Evolutionary conservation across 2,888 invertebrate genomes (phyloP).

Genomic region (Erebia ligea): DNA sequence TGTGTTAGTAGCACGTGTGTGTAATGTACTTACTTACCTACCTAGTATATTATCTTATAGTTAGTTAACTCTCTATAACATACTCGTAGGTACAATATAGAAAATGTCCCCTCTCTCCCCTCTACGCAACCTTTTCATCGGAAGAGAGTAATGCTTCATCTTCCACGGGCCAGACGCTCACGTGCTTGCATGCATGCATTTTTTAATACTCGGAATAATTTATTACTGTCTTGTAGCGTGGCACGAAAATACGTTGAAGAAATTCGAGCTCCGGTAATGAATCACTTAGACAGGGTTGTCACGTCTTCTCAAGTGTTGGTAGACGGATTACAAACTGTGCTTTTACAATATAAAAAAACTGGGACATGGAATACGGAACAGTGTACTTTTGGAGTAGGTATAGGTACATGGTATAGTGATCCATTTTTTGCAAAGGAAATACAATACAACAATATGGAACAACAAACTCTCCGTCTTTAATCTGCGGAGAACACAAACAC

Average conservation of each 20-base stretch:
- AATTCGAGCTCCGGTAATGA: constrained; percentile 44
- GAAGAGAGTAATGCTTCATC: not conserved
- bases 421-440: no score
- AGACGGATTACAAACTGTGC: not conserved
- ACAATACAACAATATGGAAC: no score
- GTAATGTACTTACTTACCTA: no score
- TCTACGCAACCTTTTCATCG: not conserved
- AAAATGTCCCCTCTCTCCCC: no score
- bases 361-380: not conserved
- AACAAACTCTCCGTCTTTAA: no score
- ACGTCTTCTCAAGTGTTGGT: not conserved
- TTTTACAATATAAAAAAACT: not conserved
- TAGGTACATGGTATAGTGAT: no score
- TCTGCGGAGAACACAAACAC: no score
- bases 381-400: no score
- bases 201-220: constrained; percentile 44
- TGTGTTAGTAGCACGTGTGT: no score
- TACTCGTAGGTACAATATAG: no score
- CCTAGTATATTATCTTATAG: no score
- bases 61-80: no score
- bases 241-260: constrained; percentile 40
- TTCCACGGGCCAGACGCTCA: constrained; percentile 14
- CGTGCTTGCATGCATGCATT: constrained; percentile 36
- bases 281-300: constrained; percentile 42
- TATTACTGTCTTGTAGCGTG: constrained; percentile 41